Percentiles rank a stretch among this genome's conserved stretches.
Conservation (phyloP, 2,113 vertebrate genomes). For the Anser cygnoides region DNA sequence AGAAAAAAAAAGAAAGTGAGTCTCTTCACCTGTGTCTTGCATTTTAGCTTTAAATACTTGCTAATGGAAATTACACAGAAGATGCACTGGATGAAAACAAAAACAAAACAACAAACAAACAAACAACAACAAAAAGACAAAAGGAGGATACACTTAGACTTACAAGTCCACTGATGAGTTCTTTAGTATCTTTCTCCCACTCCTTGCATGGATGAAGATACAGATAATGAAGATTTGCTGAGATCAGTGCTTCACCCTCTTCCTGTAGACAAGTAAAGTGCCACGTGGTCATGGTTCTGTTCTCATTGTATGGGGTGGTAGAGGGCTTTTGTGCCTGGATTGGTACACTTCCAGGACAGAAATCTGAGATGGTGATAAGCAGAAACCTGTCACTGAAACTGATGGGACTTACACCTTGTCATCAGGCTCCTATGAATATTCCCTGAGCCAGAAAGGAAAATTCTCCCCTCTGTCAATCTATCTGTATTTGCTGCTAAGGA, state of each 20-base stretch:
- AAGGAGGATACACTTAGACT: background rate
- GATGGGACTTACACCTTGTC: background rate
- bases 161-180: background rate
- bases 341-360: background rate
- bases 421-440: background rate
- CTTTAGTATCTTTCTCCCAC: background rate
- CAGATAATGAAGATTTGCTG: background rate
- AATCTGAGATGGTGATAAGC: background rate
- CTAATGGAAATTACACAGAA: background rate
- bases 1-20: background rate
- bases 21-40: background rate
- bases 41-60: background rate
- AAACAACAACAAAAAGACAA: background rate
- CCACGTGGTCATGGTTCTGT: rapidly evolving
- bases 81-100: rapidly evolving
- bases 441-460: background rate
- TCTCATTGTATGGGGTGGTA: background rate
- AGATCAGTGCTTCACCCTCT: background rate
- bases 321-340: background rate
- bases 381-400: background rate
- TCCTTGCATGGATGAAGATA: background rate
- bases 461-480: background rate
- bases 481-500: background rate
- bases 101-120: background rate
- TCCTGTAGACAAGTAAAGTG: background rate